Conservation (phyloP, 1,140 invertebrate genomes). For the Drosophila varians region DNA sequence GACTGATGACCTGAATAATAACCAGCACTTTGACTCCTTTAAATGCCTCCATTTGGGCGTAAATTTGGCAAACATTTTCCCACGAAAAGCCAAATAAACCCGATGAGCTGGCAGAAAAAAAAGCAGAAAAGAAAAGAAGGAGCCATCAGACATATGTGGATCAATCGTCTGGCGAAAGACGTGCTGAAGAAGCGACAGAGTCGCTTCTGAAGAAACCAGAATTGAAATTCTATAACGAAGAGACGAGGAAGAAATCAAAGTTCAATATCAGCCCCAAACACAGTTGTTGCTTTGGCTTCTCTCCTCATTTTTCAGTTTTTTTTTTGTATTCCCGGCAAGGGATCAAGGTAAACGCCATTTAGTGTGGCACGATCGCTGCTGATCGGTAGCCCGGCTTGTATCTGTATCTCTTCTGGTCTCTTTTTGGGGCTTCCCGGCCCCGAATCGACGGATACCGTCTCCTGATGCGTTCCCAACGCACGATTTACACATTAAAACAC, state of each 20-base stretch:
- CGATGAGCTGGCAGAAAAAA: slow-evolving; percentile 59
- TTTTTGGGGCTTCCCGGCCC: slow-evolving; percentile 72
- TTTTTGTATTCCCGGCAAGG: slow-evolving; percentile 30
- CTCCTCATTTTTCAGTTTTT: slow-evolving; percentile 5
- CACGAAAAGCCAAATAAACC: slow-evolving; percentile 59
- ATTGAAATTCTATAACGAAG: slow-evolving; percentile 76
- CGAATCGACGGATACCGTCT: slow-evolving; percentile 17
- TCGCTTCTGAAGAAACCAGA: slow-evolving; percentile 63
- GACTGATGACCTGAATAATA: slow-evolving; percentile 30
- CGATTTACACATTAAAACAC: slow-evolving; percentile 83
- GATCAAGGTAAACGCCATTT: slow-evolving; percentile 81
- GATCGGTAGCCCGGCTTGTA: slow-evolving; percentile 59
- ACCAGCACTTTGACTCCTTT: slow-evolving; percentile 19
- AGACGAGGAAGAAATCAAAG: slow-evolving; percentile 67
- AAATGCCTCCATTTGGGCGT: slow-evolving; percentile 42
- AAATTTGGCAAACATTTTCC: slow-evolving; percentile 54
- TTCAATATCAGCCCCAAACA: slow-evolving; percentile 70
- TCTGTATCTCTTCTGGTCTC: slow-evolving; percentile 30
- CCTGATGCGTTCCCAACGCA: slow-evolving; percentile 64
- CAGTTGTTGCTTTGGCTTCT: slow-evolving; percentile 64
- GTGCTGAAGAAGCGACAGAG: slow-evolving; percentile 27
- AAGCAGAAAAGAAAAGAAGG: slow-evolving; percentile 15
- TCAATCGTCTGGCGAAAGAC: slow-evolving; percentile 57
- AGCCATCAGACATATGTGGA: slow-evolving; percentile 71
- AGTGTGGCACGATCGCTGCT: slow-evolving; percentile 73